Evolutionary conservation across 2,113 vertebrate species (phyloP).

Genomic region (Isichthys henryi): DNA sequence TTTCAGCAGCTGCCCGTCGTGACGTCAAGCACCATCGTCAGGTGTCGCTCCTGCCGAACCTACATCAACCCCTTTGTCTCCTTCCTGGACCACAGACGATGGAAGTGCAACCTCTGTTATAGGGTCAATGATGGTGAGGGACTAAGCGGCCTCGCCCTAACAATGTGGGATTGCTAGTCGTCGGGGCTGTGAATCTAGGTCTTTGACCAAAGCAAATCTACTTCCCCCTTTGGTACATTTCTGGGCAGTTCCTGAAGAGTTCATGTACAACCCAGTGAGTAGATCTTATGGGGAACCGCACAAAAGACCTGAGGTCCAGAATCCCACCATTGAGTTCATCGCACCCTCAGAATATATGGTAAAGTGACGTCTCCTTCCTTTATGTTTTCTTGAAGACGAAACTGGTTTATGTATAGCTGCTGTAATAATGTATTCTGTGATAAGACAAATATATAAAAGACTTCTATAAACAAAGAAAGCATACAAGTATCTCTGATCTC

Average conservation of each 20-base stretch:
- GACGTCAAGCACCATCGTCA: constrained; percentile 90
- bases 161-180: no score
- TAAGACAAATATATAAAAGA: background rate
- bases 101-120: constrained; percentile 96
- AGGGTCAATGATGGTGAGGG: constrained; percentile 87
- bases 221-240: constrained; percentile 12
- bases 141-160: background rate
- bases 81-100: constrained; percentile 89
- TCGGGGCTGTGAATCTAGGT: background rate
- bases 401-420: background rate
- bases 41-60: constrained; percentile 91
- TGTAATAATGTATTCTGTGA: background rate
- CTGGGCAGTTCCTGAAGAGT: constrained; percentile 87
- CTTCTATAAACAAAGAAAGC: background rate
- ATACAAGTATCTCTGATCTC: background rate
- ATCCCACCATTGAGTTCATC: constrained; percentile 94
- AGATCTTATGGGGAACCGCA: constrained; percentile 90
- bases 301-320: constrained; percentile 91
- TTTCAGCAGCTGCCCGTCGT: constrained; percentile 90
- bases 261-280: constrained; percentile 95
- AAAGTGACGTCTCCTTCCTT: constrained; percentile 29
- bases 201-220: background rate
- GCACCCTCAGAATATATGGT: constrained; percentile 98
- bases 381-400: background rate
- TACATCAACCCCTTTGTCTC: constrained; percentile 96